Evolutionary conservation across 2,113 vertebrate genomes (phyloP), one percentile per base, ranked within the genome.

Genomic region (Tupaia chinensis): DNA sequence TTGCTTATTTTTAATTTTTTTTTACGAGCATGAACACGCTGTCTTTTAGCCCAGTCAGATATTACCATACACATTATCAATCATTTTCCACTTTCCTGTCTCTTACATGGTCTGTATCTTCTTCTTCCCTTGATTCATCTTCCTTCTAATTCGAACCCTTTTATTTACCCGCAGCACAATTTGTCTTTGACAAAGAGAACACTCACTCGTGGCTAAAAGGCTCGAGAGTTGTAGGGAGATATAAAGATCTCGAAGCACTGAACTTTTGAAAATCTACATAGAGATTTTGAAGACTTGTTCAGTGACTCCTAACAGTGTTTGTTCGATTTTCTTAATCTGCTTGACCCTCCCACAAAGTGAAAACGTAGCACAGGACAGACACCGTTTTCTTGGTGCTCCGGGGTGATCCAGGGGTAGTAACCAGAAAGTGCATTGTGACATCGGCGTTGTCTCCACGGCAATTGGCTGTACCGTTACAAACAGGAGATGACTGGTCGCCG

Each of bases 401-500:
- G 20, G 44, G 1, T 86, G 78, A 83, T 95, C 86, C 91, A 94
- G 66, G 87, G 97, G 25, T 92, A 22, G 87, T 96, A 92, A 78
- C 86, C 60, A 60, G 66, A 95, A n/a, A 87, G 73, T 87, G 22
- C 85, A 79, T 97, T 95, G 68, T 96, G 78, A 95, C 96, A 88
- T 89, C 61, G 72, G 88, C 70, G 88, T 92, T 68, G 95, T 97
- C 98, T 97, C 98, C 93, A 95, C 96, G 93, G 90, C 80, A 97
- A 96, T 93, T 3, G 0, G 70, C 87, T 89, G 27, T 72, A 85
- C 77, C 82, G 78, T 96, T 95, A 61, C 89, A 98, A 98, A 98
- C 97, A 98, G 23, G 91, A n/a, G 83, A 88, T 86, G 97, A 80
- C 81, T 82, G 81, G 94, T 89, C 85, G 44, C 17, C 81, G 72